These are phyloP conservation scores for Seriola quinqueradiata DNA, from an alignment of 2,113 vertebrate genomes.

Conservation along the genomic window DNA sequence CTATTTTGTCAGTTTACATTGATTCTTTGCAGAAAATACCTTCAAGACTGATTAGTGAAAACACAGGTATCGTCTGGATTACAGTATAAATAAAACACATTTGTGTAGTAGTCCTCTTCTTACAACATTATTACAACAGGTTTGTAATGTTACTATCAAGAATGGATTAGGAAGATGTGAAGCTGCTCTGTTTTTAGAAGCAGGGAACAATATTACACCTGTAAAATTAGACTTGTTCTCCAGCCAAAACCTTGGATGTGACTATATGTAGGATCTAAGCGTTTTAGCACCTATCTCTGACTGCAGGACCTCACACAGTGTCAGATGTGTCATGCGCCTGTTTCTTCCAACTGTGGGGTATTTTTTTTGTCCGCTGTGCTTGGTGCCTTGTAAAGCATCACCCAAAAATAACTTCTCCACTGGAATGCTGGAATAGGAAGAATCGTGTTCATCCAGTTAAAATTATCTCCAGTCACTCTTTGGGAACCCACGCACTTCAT, in stretches of 20 bases:
- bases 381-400: constrained; percentile 68
- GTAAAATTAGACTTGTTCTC: constrained; percentile 68
- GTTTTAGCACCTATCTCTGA: constrained; percentile 63
- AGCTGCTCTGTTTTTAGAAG: constrained; percentile 69
- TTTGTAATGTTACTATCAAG: constrained; percentile 16
- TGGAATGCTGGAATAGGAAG: constrained; percentile 76
- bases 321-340: constrained; percentile 68
- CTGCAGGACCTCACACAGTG: constrained; percentile 61
- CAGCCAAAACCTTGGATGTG: constrained; percentile 58
- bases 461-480: constrained; percentile 71
- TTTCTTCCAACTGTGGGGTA: constrained; percentile 70
- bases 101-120: background rate
- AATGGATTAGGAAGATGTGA: constrained; percentile 27
- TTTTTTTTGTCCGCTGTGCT: constrained; percentile 66
- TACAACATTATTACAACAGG: constrained; percentile 16
- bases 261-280: constrained; percentile 50
- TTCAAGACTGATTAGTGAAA: constrained; percentile 21
- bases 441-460: constrained; percentile 79
- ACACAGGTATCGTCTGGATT: constrained; percentile 23
- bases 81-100: constrained; percentile 35
- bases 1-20: constrained; percentile 41
- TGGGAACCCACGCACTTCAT: constrained; percentile 73
- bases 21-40: constrained; percentile 37
- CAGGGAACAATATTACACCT: constrained; percentile 53
- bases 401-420: constrained; percentile 80